These are phyloP conservation scores for Rhaphigaster nebulosa DNA, from an alignment of 2,888 invertebrate species.

Conservation along the genomic window DNA sequence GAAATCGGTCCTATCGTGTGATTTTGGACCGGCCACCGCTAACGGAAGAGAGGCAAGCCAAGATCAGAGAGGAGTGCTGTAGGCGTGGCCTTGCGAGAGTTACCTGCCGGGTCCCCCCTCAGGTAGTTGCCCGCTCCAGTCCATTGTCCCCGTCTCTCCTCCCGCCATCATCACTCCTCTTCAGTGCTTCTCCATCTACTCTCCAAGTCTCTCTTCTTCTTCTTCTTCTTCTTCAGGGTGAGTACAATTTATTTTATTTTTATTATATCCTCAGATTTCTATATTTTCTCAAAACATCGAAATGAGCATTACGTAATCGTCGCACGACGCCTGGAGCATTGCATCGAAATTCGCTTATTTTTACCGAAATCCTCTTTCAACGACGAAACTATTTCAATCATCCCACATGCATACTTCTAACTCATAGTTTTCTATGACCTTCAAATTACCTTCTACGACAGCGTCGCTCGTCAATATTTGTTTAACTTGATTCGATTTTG, in stretches of 20 bases:
- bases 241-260: neutral
- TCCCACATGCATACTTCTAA: neutral
- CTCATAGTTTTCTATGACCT: neutral
- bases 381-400: neutral
- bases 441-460: neutral
- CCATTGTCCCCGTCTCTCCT: constrained; percentile 61
- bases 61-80: constrained; percentile 50
- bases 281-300: neutral
- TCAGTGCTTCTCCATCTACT: constrained; percentile 44
- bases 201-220: neutral
- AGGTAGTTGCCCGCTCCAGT: constrained; percentile 62
- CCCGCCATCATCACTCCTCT: constrained; percentile 35
- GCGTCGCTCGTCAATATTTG: neutral
- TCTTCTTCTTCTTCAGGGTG: neutral
- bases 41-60: neutral
- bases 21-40: neutral
- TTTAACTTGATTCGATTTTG: constrained; percentile 17
- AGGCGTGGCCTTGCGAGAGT: constrained; percentile 63
- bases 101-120: constrained; percentile 62
- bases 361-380: neutral
- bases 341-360: neutral
- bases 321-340: neutral
- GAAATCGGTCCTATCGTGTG: neutral
- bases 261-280: neutral
- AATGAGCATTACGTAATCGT: neutral